Conservation (phyloP, 1,140 invertebrate genomes). For the Gryon sp. region DNA sequence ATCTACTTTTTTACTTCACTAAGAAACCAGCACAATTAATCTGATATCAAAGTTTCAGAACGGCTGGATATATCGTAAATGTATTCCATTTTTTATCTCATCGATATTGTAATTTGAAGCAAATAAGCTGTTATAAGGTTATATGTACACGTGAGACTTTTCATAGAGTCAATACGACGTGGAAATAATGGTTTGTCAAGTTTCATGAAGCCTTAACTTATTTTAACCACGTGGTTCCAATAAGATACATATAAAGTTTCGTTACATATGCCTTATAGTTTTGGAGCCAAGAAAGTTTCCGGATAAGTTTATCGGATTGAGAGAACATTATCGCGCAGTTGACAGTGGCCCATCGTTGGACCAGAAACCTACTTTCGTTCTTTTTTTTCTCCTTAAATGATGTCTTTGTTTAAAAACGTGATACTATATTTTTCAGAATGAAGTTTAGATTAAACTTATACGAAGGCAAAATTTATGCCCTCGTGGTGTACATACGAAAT, state of each 20-base stretch:
- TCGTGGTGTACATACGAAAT: no score
- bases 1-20: background rate
- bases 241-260: conserved; percentile 58
- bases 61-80: conserved; percentile 2
- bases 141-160: conserved; percentile 28
- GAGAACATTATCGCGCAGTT: conserved; percentile 52
- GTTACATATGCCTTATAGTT: conserved; percentile 49
- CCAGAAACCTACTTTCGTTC: background rate
- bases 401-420: no score
- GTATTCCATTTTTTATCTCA: conserved; percentile 20
- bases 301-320: conserved; percentile 57
- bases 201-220: conserved; percentile 53
- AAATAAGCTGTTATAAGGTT: conserved; percentile 33
- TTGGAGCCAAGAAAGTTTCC: conserved; percentile 48
- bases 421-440: no score
- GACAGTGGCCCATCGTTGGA: conserved; percentile 35
- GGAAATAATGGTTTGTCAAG: conserved; percentile 57
- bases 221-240: conserved; percentile 55
- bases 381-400: no score
- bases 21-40: conserved; percentile 13
- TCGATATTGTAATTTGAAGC: conserved; percentile 8
- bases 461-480: no score
- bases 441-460: no score
- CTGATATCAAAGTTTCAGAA: conserved; percentile 8
- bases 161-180: conserved; percentile 40